Percentiles rank a stretch among this genome's conserved stretches.
These are phyloP conservation scores for Crossaster papposus DNA, from an alignment of 53 echinoderm and acorn worm genomes.

Conservation along the genomic window DNA sequence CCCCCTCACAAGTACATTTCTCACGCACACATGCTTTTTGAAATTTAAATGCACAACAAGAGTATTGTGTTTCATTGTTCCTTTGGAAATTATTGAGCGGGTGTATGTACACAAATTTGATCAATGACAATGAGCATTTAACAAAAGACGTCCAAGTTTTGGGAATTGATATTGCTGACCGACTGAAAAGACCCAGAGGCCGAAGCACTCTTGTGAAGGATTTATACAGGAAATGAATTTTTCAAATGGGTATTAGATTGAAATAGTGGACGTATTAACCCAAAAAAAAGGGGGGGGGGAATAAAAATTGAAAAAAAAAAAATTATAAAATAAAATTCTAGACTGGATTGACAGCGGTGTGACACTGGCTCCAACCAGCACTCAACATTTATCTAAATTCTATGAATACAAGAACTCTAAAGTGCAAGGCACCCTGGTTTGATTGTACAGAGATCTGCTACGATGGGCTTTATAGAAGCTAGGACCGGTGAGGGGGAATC, in stretches of 20 bases:
- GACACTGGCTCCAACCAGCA: background rate
- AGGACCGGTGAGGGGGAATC: background rate
- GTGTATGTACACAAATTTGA: conserved; percentile 19
- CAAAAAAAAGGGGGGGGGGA: no score
- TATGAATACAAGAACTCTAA: conserved; percentile 40
- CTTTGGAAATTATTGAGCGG: background rate
- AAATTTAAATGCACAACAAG: background rate
- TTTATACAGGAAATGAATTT: conserved; percentile 55
- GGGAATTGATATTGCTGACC: background rate
- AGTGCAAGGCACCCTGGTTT: conserved; percentile 47
- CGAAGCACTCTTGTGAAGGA: conserved; percentile 31
- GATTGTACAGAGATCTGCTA: conserved; percentile 51
- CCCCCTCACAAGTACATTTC: background rate
- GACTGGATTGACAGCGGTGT: conserved; percentile 10
- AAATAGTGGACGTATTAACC: background rate
- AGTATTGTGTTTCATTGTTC: background rate
- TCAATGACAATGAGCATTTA: background rate
- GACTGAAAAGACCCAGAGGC: conserved; percentile 15
- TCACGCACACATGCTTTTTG: background rate
- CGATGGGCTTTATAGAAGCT: conserved; percentile 28
- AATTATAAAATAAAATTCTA: conserved; percentile 13
- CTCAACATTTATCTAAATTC: conserved; percentile 20
- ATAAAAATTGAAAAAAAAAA: no score
- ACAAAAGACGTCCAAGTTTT: conserved; percentile 23
- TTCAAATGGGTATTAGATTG: conserved; percentile 45